phyloP scores from a whole-genome alignment of 2,888 invertebrate genomes.

The Patella pellucida region DNA sequence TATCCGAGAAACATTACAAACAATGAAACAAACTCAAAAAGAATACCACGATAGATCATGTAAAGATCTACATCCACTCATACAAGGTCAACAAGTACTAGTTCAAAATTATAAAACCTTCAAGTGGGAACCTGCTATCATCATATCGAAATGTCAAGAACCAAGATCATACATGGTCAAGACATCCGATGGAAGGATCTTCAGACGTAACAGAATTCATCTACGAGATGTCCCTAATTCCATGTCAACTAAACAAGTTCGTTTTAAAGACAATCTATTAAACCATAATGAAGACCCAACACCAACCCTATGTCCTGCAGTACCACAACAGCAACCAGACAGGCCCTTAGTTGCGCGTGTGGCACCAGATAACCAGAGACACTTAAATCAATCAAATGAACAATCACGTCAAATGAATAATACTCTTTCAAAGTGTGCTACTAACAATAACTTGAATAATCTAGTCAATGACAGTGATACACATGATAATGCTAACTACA shows the following conservation, averaged over 20 bases:
- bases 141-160: constrained; percentile 3
- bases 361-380: too few species aligned
- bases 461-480: too few species aligned
- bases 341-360: too few species aligned
- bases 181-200: neutral
- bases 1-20: neutral
- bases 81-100: neutral
- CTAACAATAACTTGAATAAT: too few species aligned
- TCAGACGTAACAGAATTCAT: neutral
- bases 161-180: constrained; percentile 10
- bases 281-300: too few species aligned
- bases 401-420: too few species aligned
- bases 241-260: neutral
- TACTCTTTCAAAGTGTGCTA: too few species aligned
- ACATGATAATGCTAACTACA: neutral
- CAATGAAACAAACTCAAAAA: neutral
- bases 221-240: constrained; percentile 7
- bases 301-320: neutral
- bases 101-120: constrained; percentile 5
- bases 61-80: neutral
- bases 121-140: constrained; percentile 2
- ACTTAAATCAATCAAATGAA: too few species aligned
- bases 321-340: neutral
- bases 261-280: neutral
- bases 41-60: neutral